Conservation (phyloP, 2,113 vertebrate genomes). For the Tyrannus savana region DNA sequence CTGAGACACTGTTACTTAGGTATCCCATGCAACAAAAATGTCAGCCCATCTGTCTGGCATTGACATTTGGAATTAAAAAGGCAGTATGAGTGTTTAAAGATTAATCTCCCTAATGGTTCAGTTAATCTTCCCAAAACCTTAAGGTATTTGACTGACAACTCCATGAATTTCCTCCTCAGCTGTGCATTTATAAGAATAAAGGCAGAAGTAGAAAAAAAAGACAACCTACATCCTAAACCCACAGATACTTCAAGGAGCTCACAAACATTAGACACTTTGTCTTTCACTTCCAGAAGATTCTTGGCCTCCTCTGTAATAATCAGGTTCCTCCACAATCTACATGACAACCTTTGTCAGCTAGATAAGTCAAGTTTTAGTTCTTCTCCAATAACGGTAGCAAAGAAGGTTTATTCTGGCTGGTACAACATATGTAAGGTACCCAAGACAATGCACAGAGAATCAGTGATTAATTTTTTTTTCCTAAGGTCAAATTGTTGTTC, state of each 20-base stretch:
- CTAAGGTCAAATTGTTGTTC: neutral
- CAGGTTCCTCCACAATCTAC: neutral
- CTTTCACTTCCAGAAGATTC: neutral
- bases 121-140: constrained; percentile 15
- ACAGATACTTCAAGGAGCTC: neutral
- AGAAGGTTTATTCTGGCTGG: neutral
- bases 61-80: neutral
- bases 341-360: neutral
- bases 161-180: neutral
- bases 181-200: neutral
- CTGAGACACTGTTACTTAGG: neutral
- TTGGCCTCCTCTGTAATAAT: neutral
- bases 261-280: neutral
- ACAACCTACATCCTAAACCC: neutral
- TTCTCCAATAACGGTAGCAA: neutral
- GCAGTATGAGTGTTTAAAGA: neutral
- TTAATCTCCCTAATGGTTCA: neutral
- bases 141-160: neutral
- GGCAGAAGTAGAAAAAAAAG: neutral
- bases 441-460: neutral
- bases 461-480: neutral
- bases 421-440: neutral
- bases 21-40: neutral
- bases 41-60: neutral
- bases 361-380: neutral